A percentile compares a stretch with the other conserved stretches of the same genome.
Conservation (phyloP, 53 echinoderm and acorn worm species). For the Luidia sarsii region DNA sequence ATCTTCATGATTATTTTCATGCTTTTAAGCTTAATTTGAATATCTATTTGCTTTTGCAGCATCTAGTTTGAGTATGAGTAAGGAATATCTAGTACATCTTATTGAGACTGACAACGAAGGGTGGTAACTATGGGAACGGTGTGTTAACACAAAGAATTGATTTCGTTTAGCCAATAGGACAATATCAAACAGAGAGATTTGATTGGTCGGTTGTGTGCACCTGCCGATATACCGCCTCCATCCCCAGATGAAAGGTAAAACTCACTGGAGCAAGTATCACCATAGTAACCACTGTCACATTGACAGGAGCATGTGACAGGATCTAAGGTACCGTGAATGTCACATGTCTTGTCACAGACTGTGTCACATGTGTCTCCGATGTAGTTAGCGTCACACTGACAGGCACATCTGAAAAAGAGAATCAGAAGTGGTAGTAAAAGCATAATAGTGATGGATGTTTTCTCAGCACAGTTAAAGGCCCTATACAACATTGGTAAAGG, state of each 20-base stretch:
- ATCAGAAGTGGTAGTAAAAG: too few relatives aligned
- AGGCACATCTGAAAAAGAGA: slow-evolving; percentile 38
- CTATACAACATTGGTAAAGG: too few relatives aligned
- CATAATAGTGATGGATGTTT: too few relatives aligned
- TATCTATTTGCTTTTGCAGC: too few relatives aligned
- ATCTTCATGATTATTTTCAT: too few relatives aligned
- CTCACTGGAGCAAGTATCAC: slow-evolving; percentile 45
- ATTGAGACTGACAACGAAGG: too few relatives aligned
- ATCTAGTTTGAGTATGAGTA: too few relatives aligned
- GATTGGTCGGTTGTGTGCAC: slow-evolving; percentile 55
- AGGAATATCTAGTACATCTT: too few relatives aligned
- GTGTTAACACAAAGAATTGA: not conserved
- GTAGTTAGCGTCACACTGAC: slow-evolving; percentile 53
- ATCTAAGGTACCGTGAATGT: slow-evolving; percentile 29
- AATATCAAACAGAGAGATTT: slow-evolving; percentile 21
- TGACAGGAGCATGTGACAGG: slow-evolving; percentile 17
- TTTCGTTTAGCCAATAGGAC: not conserved
- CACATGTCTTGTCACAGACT: slow-evolving; percentile 33
- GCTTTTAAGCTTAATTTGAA: too few relatives aligned
- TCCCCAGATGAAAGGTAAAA: slow-evolving; percentile 34
- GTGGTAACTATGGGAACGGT: too few relatives aligned
- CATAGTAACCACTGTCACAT: slow-evolving; percentile 25
- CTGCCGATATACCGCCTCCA: slow-evolving; percentile 50
- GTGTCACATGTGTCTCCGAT: slow-evolving; percentile 17
- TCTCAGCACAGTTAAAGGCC: too few relatives aligned